A percentile compares a stretch with the other conserved stretches of the same genome.
Conservation (phyloP, 2,113 vertebrate species). For the Erythrolamprus reginae region DNA sequence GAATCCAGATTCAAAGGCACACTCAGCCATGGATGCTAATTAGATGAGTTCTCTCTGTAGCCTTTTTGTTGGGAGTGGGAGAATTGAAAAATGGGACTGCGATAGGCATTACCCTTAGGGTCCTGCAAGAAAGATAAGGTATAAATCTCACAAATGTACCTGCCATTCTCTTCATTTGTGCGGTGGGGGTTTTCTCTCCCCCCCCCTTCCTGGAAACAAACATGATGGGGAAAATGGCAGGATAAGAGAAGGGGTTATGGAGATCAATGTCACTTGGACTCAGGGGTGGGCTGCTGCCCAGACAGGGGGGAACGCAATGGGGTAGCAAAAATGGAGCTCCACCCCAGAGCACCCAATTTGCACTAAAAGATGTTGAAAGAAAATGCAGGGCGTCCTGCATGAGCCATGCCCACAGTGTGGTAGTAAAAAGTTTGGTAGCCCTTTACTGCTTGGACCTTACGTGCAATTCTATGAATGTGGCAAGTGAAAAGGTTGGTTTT, state of each 20-base stretch:
- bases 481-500: too few relatives aligned
- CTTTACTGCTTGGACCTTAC: neutral
- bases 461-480: neutral
- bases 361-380: too few relatives aligned
- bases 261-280: neutral
- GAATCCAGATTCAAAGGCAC: neutral
- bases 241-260: neutral
- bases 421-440: too few relatives aligned
- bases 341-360: too few relatives aligned
- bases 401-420: too few relatives aligned
- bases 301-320: too few relatives aligned
- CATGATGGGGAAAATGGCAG: neutral
- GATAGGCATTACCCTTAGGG: neutral
- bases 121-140: neutral
- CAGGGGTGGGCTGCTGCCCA: too few relatives aligned
- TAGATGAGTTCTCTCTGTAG: neutral
- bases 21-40: too few relatives aligned
- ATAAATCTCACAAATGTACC: neutral
- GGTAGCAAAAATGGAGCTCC: too few relatives aligned
- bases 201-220: neutral
- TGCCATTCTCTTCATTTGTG: neutral
- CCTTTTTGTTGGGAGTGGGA: neutral
- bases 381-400: too few relatives aligned
- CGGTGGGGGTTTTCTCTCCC: neutral
- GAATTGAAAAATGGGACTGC: neutral